Base-by-base conservation (phyloP, 1,140 invertebrate species). In the Aphelenchoides besseyi region DNA sequence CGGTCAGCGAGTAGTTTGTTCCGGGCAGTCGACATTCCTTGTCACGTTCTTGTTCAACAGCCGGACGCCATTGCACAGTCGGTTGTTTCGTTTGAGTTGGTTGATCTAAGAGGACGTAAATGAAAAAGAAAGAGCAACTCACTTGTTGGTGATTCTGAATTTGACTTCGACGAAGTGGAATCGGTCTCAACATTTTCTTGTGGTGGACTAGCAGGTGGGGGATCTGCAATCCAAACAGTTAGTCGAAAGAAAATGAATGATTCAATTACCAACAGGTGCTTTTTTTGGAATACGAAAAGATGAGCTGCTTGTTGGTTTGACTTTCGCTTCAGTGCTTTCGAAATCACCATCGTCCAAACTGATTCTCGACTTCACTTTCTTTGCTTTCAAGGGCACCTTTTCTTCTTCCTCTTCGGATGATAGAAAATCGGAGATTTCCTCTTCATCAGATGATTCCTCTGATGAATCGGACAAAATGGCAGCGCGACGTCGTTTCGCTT, bases 221-320 rank as follows among this genome's bases (percentile, higher is more conserved):
- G n/a, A n/a, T n/a, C n/a, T n/a, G n/a, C n/a, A n/a, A n/a, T n/a
- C n/a, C n/a, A n/a, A n/a, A n/a, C n/a, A n/a, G n/a, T n/a, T n/a
- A n/a, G n/a, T n/a, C n/a, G n/a, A n/a, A n/a, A n/a, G n/a, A n/a
- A n/a, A n/a, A n/a, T n/a, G n/a, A n/a, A n/a, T n/a, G n/a, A n/a
- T n/a, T n/a, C 55, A 28, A 59, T 8, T 59, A 33, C 5, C 55
- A 23, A 5, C 23, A 8, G 41, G 12, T 12, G 26, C 18, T 33
- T 59, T 59, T 23, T 59, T 59, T 59, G 55, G 55, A 59, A 59
- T 59, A 23, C 55, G 55, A 23, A 29, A 59, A 5, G 55, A 59
- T 59, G 55, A 59, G 23, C 55, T 59, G 55, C 55, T 59, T 59
- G 55, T 48, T 23, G 41, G 12, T 23, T 48, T 48, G 41, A 48